Evolutionary conservation across 2,888 invertebrate genomes (phyloP), one percentile per base, ranked within the genome.

Genomic region (Xanthostigma xanthostigma): DNA sequence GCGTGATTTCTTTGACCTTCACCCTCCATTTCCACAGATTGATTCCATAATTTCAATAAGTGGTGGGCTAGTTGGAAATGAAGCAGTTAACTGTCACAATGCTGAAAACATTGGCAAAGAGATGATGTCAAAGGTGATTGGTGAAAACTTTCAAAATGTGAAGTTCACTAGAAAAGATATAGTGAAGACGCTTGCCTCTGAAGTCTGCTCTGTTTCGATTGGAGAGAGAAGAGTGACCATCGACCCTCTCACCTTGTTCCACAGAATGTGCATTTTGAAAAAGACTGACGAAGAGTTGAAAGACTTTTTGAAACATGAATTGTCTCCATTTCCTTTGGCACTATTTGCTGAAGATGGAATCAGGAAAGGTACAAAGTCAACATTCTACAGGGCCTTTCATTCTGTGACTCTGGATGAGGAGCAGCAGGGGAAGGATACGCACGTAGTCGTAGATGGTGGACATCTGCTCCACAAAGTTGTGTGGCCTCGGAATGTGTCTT

Each of bases 381-480:
- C 4, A 17, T 4, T 17, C 17, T 17, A 17, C 17, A 2, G 17
- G 4, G 17, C 17, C 4, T 17, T 17, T 4, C 17, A 17, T 2
- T 2, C 17, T 3, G 17, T 17, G 4, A 3, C 17, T 17, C 2
- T 17, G 3, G 3, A 17, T 2, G 17, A 2, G 4, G 2, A 2
- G 4, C 4, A 2, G 2, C 17, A 3, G 17, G 4, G 4, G 4
- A 17, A 52, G 46, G 47, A 9, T 14, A 44, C 46, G 9, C 48
- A n/a, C n/a, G n/a, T 53, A 48, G 52, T 59, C 8, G 47, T 61
- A 11, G 62, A 61, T 51, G 60, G 59, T 27, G 59, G 59, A 35
- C 60, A 51, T 53, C 51, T 60, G 27, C 48, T 62, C 36, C 58
- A 61, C 44, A 51, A 49, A 49, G 57, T 59, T 43, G 54, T 59